These are phyloP conservation scores for Phodopus roborovskii DNA, from an alignment of 2,113 vertebrate genomes.

Conservation along the genomic window DNA sequence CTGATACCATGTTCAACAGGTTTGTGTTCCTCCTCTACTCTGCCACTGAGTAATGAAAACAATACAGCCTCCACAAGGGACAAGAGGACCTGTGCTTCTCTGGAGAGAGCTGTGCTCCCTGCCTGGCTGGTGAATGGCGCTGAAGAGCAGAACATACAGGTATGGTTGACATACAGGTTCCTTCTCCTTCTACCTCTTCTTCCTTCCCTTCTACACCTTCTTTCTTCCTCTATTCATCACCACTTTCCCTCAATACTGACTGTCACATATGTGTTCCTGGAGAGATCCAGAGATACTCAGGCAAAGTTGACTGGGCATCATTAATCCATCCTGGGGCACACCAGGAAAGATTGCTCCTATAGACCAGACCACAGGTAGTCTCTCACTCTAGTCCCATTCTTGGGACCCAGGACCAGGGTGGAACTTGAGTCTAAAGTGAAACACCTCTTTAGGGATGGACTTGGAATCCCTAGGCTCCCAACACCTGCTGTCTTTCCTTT, in stretches of 20 bases:
- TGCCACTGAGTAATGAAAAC: slow-evolving; percentile 23
- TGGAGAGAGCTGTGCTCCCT: background rate
- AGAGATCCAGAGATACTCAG: background rate
- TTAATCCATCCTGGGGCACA: background rate
- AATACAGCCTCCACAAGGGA: background rate
- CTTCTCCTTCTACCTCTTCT: background rate
- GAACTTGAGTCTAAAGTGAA: background rate
- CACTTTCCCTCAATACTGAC: too few relatives aligned
- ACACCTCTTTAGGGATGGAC: background rate
- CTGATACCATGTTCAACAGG: slow-evolving; percentile 55
- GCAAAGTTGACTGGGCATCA: background rate
- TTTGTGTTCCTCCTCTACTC: background rate
- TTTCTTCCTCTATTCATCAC: background rate
- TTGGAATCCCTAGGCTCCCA: too few relatives aligned
- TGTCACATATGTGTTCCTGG: background rate
- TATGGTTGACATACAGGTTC: background rate
- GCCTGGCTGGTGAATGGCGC: background rate
- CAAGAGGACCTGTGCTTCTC: background rate
- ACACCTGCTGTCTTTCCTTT: background rate
- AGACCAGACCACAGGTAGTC: too few relatives aligned
- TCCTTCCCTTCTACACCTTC: background rate
- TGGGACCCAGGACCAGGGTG: background rate
- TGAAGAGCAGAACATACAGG: background rate
- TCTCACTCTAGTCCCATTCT: background rate
- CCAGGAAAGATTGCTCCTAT: background rate